Conservation (phyloP, 1,140 invertebrate species). For the Drosophila trapezifrons region DNA sequence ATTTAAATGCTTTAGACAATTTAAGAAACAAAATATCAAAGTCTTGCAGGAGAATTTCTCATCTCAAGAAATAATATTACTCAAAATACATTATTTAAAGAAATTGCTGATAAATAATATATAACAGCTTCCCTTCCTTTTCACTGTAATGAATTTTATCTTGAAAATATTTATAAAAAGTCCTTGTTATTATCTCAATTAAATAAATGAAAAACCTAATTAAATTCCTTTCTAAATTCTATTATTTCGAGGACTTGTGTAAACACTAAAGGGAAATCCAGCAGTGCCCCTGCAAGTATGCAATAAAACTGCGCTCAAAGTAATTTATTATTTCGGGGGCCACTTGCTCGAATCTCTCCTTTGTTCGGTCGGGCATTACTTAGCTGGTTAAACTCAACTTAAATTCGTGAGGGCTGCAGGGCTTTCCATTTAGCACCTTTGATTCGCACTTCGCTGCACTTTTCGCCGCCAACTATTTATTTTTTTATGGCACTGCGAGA, state of each 20-base stretch:
- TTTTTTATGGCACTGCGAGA: slow-evolving; percentile 17
- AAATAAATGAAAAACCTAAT: too few species aligned
- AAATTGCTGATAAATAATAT: not conserved
- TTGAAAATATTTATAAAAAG: not conserved
- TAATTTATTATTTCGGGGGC: slow-evolving; percentile 53
- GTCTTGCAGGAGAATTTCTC: too few species aligned
- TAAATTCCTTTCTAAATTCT: not conserved
- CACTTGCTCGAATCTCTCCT: not conserved
- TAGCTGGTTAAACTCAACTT: slow-evolving; percentile 24
- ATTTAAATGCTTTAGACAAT: too few species aligned
- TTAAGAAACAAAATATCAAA: too few species aligned
- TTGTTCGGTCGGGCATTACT: slow-evolving; percentile 17
- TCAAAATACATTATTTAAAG: not conserved
- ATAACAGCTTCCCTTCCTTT: not conserved
- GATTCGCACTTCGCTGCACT: not conserved
- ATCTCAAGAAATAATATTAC: too few species aligned
- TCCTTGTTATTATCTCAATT: too few species aligned
- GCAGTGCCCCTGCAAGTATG: slow-evolving; percentile 31
- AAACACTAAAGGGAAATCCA: slow-evolving; percentile 3
- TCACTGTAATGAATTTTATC: not conserved
- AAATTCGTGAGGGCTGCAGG: slow-evolving; percentile 23
- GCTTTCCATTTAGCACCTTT: slow-evolving; percentile 23
- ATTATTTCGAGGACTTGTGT: not conserved
- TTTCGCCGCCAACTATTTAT: not conserved
- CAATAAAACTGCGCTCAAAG: slow-evolving; percentile 53